Conservation (phyloP, 2,113 vertebrate genomes). For the Pseudois nayaur region DNA sequence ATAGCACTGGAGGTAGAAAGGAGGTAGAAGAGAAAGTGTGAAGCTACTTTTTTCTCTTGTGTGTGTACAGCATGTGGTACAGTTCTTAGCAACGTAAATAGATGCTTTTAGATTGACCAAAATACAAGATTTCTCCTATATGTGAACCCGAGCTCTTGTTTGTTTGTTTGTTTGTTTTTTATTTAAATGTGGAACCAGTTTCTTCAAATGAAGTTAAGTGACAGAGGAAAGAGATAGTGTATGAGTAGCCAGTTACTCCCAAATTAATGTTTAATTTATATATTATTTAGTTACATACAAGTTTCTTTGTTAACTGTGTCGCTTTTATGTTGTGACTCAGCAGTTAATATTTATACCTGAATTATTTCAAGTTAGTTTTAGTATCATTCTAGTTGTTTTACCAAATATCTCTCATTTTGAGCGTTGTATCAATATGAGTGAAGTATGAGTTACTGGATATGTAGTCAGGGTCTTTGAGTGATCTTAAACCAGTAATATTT, state of each 20-base stretch:
- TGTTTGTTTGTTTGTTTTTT: background rate
- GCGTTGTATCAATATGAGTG: background rate
- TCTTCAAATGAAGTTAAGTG: background rate
- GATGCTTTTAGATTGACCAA: background rate
- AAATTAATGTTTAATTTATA: background rate
- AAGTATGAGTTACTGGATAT: background rate
- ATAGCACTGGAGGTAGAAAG: background rate
- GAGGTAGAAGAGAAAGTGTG: background rate
- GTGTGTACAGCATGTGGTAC: background rate
- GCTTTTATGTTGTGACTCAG: background rate
- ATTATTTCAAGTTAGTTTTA: background rate
- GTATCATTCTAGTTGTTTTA: background rate
- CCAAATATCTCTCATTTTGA: slow-evolving; percentile 1
- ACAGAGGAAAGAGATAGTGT: background rate
- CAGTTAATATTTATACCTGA: background rate
- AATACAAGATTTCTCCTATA: background rate
- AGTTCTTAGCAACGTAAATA: background rate
- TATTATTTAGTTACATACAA: background rate
- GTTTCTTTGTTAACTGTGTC: background rate
- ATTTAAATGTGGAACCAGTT: background rate
- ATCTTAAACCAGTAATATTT: background rate
- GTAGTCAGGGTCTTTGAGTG: background rate
- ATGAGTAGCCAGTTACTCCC: background rate
- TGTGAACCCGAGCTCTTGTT: background rate
- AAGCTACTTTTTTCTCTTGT: background rate